These are phyloP conservation scores for Ceyx melanurus DNA, from an alignment of 2,113 vertebrate genomes.

Conservation along the genomic window DNA sequence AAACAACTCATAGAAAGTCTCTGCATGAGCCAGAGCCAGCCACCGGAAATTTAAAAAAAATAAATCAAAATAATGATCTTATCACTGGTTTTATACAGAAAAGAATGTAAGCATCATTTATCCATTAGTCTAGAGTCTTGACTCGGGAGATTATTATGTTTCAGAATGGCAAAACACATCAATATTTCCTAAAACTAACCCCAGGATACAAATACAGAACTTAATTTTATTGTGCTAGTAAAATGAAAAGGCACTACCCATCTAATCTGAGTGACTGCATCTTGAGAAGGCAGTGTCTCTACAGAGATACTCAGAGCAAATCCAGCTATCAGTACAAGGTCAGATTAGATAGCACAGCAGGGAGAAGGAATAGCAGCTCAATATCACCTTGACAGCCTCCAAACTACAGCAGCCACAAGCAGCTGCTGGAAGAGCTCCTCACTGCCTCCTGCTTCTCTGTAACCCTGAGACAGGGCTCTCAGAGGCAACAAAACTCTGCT, in stretches of 20 bases:
- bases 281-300: not conserved
- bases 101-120: not conserved
- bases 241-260: not conserved
- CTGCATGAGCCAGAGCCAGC: not conserved
- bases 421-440: not conserved
- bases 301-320: not conserved
- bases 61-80: not conserved
- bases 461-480: not conserved
- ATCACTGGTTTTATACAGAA: not conserved
- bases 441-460: accelerated
- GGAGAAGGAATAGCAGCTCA: not conserved
- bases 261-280: not conserved
- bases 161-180: not conserved
- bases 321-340: not conserved
- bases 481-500: not conserved
- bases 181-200: not conserved
- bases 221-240: not conserved
- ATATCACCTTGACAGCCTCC: not conserved
- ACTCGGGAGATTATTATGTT: not conserved
- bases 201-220: not conserved
- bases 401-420: not conserved
- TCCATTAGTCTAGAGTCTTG: not conserved
- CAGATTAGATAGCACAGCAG: not conserved
- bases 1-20: constrained; percentile 21
- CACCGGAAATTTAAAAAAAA: constrained; percentile 22